These are phyloP conservation scores for Cotesia chilonis DNA, from an alignment of 1,140 invertebrate species.

Conservation along the genomic window DNA sequence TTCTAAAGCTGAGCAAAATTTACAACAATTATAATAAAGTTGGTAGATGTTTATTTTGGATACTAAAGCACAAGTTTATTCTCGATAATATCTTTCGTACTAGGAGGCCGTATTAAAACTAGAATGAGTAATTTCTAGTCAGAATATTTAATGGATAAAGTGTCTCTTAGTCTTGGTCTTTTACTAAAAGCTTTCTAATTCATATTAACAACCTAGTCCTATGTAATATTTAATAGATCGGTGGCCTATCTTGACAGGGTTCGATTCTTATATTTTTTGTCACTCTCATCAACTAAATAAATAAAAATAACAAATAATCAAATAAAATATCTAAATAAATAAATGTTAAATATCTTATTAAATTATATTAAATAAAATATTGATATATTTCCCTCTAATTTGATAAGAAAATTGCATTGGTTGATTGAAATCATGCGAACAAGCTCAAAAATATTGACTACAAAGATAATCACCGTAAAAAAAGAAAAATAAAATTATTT, in stretches of 20 bases:
- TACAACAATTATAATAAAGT: background rate
- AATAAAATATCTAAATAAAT: background rate
- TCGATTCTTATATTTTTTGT: slow-evolving; percentile 25
- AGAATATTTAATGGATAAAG: background rate
- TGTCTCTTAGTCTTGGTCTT: background rate
- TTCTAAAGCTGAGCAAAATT: background rate
- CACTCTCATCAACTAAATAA: slow-evolving; percentile 16
- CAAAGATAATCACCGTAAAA: background rate
- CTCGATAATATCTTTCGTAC: slow-evolving; percentile 18
- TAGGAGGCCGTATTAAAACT: background rate
- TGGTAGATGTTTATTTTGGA: slow-evolving; percentile 28
- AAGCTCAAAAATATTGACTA: slow-evolving; percentile 12
- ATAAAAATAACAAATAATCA: slow-evolving; percentile 11
- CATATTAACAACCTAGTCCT: background rate
- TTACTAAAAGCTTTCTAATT: slow-evolving; percentile 4
- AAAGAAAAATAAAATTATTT: background rate
- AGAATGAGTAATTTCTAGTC: background rate
- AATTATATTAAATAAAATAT: background rate
- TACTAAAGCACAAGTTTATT: slow-evolving; percentile 27
- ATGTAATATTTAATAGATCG: slow-evolving; percentile 24
- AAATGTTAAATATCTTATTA: slow-evolving; percentile 12
- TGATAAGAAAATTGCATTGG: background rate
- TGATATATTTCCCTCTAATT: background rate
- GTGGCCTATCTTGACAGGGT: slow-evolving; percentile 36
- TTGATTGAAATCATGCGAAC: background rate